Conservation (phyloP, 2,113 vertebrate genomes). For the Ochotona princeps region DNA sequence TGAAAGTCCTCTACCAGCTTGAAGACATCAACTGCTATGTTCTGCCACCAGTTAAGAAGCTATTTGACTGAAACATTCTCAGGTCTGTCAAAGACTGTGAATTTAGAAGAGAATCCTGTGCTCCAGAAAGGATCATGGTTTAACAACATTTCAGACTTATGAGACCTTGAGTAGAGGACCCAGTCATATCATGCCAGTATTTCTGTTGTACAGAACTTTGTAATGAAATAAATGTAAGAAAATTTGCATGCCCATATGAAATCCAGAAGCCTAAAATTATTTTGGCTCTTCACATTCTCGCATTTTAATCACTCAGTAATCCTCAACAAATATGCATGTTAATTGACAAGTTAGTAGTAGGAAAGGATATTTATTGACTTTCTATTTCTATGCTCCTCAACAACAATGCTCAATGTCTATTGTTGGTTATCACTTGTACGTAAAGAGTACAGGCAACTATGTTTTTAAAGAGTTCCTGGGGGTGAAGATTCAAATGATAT, state of each 20-base stretch:
- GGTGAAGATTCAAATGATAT: neutral
- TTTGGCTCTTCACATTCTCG: neutral
- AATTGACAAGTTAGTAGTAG: neutral
- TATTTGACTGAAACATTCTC: neutral
- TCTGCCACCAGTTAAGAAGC: neutral
- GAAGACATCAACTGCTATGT: neutral
- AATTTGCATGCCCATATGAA: neutral
- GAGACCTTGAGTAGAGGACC: neutral
- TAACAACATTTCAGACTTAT: neutral
- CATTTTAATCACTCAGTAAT: neutral
- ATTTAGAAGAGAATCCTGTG: neutral
- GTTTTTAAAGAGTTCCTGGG: neutral
- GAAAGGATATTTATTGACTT: neutral
- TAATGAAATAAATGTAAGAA: neutral
- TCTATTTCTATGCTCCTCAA: neutral
- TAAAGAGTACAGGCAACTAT: neutral
- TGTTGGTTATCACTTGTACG: neutral
- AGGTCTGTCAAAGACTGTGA: neutral
- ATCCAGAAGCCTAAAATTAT: neutral
- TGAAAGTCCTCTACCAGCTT: neutral
- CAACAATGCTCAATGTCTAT: neutral
- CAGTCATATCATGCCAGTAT: neutral
- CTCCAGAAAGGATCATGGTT: neutral
- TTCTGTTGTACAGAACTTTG: neutral
- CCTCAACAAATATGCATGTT: neutral